These are phyloP conservation scores for Hymenopus coronatus DNA, from an alignment of 2,888 invertebrate genomes.

Conservation along the genomic window DNA sequence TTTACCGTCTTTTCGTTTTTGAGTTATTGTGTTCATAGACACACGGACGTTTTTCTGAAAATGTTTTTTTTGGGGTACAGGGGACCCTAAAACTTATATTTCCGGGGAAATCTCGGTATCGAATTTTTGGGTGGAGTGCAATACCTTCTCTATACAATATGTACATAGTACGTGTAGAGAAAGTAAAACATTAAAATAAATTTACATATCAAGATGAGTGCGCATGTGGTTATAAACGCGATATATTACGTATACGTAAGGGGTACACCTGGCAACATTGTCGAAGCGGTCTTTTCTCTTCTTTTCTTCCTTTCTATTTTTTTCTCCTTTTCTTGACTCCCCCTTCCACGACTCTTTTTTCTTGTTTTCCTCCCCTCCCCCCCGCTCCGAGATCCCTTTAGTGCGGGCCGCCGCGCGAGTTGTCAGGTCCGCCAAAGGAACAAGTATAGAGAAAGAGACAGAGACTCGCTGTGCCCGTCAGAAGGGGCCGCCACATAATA, in stretches of 20 bases:
- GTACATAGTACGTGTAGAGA: too few relatives aligned
- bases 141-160: too few relatives aligned
- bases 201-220: background rate
- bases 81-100: too few relatives aligned
- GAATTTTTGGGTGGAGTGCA: too few relatives aligned
- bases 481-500: constrained; percentile 27
- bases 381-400: constrained; percentile 24
- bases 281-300: constrained; percentile 29
- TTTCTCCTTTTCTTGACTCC: constrained; percentile 14
- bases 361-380: constrained; percentile 10
- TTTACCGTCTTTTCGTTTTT: too few relatives aligned
- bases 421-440: constrained; percentile 33
- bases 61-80: too few relatives aligned
- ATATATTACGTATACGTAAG: background rate
- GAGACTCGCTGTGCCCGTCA: background rate
- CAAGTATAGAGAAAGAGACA: constrained; percentile 14
- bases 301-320: constrained; percentile 23
- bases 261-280: constrained; percentile 32
- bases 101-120: too few relatives aligned
- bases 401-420: constrained; percentile 30
- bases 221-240: background rate
- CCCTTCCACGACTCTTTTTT: constrained; percentile 6
- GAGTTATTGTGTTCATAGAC: too few relatives aligned
- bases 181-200: background rate
- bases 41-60: too few relatives aligned